phyloP scores from a whole-genome alignment of 2,888 invertebrate genomes.

The Bembecia ichneumoniformis region DNA sequence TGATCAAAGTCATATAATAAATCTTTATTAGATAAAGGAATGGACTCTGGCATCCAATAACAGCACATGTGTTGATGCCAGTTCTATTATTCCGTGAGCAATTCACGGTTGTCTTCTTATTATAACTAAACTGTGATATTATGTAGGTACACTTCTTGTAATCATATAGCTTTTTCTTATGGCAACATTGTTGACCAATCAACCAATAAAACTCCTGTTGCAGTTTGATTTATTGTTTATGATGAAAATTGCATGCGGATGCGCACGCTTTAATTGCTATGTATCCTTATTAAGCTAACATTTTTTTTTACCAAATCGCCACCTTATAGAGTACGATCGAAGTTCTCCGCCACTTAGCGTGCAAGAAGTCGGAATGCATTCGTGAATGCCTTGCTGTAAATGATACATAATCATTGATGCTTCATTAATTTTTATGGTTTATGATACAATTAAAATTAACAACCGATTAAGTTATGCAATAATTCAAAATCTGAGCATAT shows the following conservation, averaged over 20 bases:
- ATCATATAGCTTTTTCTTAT: slow-evolving; percentile 20
- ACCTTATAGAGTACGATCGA: not conserved
- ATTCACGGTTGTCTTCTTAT: too few relatives aligned
- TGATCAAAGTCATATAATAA: too few relatives aligned
- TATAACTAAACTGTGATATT: too few relatives aligned
- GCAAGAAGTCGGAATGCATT: not conserved
- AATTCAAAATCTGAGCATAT: not conserved
- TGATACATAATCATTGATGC: slow-evolving; percentile 1
- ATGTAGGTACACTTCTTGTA: too few relatives aligned
- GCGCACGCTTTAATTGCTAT: too few relatives aligned
- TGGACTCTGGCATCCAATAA: too few relatives aligned
- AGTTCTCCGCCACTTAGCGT: not conserved
- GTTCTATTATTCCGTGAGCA: too few relatives aligned
- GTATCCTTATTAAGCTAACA: too few relatives aligned
- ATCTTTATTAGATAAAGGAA: too few relatives aligned
- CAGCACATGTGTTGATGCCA: too few relatives aligned
- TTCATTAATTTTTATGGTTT: not conserved
- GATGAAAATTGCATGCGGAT: not conserved
- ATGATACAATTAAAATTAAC: not conserved
- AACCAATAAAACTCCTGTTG: too few relatives aligned
- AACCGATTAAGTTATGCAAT: not conserved
- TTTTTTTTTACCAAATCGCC: not conserved
- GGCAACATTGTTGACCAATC: slow-evolving; percentile 49
- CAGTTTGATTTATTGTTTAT: not conserved
- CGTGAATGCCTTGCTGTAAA: not conserved